phyloP scores from a whole-genome alignment of 2,797 vertebrate species.

The Euthynnus affinis region DNA sequence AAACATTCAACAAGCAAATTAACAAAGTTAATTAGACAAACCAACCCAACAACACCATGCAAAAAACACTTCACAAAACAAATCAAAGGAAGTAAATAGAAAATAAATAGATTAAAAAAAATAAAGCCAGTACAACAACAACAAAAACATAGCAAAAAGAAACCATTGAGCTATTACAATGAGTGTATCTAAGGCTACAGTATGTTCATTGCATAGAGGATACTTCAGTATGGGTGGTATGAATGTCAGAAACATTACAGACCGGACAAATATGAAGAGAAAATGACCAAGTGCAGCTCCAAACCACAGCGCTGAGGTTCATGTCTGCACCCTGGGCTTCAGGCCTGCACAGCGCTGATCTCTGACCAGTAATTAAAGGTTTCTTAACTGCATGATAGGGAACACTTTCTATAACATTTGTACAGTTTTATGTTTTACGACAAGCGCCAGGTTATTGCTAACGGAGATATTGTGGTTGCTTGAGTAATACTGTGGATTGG shows the following conservation, averaged over 20 bases:
- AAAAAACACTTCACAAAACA: neutral
- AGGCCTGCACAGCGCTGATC: constrained; percentile 23
- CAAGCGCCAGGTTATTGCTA: neutral
- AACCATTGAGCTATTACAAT: neutral
- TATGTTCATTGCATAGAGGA: neutral
- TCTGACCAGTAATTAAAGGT: constrained; percentile 26
- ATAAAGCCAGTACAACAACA: neutral
- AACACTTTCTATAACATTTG: constrained; percentile 19
- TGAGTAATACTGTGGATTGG: constrained; percentile 8
- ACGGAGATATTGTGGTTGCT: neutral
- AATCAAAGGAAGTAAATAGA: neutral
- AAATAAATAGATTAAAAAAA: neutral
- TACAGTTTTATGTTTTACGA: constrained; percentile 9
- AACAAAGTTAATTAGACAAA: neutral
- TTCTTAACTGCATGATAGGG: neutral
- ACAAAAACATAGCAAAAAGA: neutral
- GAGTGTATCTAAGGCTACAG: neutral
- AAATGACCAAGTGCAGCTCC: constrained; percentile 43
- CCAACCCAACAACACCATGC: neutral
- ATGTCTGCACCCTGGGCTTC: constrained; percentile 32
- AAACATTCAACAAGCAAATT: neutral
- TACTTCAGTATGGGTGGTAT: constrained; percentile 42
- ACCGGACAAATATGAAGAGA: constrained; percentile 33
- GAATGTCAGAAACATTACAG: constrained; percentile 42
- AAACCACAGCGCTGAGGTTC: constrained; percentile 52